Conservation (phyloP, 2,113 vertebrate species). For the Gila orcuttii region DNA sequence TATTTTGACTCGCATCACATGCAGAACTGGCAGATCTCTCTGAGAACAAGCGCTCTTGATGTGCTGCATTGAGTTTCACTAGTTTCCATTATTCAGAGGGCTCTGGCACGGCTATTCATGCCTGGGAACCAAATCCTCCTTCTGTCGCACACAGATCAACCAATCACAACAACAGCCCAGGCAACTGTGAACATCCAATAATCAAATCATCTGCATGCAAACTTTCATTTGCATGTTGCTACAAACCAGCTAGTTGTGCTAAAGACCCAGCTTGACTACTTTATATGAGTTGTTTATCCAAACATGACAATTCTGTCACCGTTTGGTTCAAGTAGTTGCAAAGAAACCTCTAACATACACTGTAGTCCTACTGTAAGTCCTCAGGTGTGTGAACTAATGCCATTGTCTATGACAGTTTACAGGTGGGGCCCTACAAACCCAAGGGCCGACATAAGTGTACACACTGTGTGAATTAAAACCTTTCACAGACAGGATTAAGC, state of each 20-base stretch:
- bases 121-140: constrained; percentile 45
- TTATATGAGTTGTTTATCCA: background rate
- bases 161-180: constrained; percentile 38
- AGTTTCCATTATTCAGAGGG: constrained; percentile 59
- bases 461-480: background rate
- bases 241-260: background rate
- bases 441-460: background rate
- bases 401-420: background rate
- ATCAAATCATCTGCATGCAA: constrained; percentile 1
- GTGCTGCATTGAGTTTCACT: constrained; percentile 52
- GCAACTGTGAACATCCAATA: background rate
- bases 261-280: background rate
- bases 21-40: constrained; percentile 33
- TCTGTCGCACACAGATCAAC: constrained; percentile 21
- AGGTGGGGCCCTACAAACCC: background rate
- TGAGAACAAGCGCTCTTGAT: constrained; percentile 13
- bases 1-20: background rate
- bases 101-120: constrained; percentile 41
- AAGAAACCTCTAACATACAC: background rate
- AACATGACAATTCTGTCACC: background rate
- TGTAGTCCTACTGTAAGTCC: background rate
- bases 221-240: background rate
- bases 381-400: background rate
- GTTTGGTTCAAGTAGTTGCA: background rate
- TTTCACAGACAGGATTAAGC: background rate